phyloP scores from a whole-genome alignment of 2,797 vertebrate genomes.

The Amblyopsis hoosieri region DNA sequence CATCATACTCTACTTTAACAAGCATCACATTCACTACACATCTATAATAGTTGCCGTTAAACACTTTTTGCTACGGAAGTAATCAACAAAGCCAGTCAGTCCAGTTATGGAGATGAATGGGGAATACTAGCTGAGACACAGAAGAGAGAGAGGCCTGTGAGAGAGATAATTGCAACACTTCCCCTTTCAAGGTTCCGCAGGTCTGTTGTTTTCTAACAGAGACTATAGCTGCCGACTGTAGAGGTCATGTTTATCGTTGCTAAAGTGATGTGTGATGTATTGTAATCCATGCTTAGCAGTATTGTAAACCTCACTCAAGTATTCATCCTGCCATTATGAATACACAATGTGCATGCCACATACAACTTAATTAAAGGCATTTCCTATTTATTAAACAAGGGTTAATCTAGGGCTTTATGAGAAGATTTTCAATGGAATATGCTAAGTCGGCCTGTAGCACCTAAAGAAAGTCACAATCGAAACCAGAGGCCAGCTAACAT shows the following conservation, averaged over 20 bases:
- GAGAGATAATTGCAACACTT: slow-evolving; percentile 71
- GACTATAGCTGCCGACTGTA: slow-evolving; percentile 33
- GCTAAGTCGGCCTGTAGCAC: no score
- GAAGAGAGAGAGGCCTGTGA: slow-evolving; percentile 14
- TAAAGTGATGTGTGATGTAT: slow-evolving; percentile 30
- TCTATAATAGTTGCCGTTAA: neutral
- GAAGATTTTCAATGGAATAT: no score
- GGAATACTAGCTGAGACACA: no score
- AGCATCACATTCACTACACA: neutral
- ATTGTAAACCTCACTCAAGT: slow-evolving; percentile 34
- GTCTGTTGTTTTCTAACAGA: slow-evolving; percentile 39
- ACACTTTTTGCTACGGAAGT: neutral
- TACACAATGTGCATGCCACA: slow-evolving; percentile 3
- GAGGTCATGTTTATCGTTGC: slow-evolving; percentile 33
- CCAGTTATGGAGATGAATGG: slow-evolving; percentile 15
- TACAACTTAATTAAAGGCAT: no score
- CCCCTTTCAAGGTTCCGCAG: slow-evolving; percentile 65
- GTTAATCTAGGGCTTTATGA: no score
- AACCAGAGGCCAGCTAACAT: no score
- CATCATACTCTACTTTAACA: neutral
- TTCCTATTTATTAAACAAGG: no score
- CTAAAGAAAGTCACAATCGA: no score
- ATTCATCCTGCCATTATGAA: slow-evolving; percentile 4
- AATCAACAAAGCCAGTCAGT: slow-evolving; percentile 14
- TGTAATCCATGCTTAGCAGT: slow-evolving; percentile 24